These are phyloP conservation scores for Drosophila gaucha DNA, from an alignment of 2,888 invertebrate genomes.

Conservation along the genomic window DNA sequence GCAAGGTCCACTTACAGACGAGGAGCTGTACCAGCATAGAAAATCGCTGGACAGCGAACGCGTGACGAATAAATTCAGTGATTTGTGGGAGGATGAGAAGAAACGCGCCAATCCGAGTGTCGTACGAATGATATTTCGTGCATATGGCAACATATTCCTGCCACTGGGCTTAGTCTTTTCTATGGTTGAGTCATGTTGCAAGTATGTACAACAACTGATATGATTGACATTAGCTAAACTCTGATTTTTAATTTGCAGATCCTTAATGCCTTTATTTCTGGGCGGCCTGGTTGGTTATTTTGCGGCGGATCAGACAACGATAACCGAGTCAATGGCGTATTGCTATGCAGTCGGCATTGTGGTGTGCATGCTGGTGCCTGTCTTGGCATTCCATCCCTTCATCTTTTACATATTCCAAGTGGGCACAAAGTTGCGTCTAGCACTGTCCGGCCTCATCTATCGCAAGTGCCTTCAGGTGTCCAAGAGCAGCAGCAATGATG, in stretches of 20 bases:
- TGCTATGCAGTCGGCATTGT: slow-evolving; percentile 89
- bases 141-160: slow-evolving; percentile 84
- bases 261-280: slow-evolving; percentile 88
- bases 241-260: slow-evolving; percentile 83
- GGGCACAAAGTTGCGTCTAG: slow-evolving; percentile 89
- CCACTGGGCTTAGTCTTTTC: slow-evolving; percentile 79
- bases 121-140: slow-evolving; percentile 83
- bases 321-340: slow-evolving; percentile 87
- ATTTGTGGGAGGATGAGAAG: slow-evolving; percentile 84
- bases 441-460: slow-evolving; percentile 90
- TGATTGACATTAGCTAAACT: slow-evolving; percentile 2
- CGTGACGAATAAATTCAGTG: slow-evolving; percentile 85
- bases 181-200: slow-evolving; percentile 78
- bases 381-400: slow-evolving; percentile 89
- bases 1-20: slow-evolving; percentile 85
- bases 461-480: slow-evolving; percentile 89
- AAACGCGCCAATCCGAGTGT: slow-evolving; percentile 85
- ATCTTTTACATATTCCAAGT: slow-evolving; percentile 89
- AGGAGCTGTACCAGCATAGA: slow-evolving; percentile 86
- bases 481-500: slow-evolving; percentile 93
- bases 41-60: slow-evolving; percentile 85
- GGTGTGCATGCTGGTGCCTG: slow-evolving; percentile 86
- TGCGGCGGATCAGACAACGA: slow-evolving; percentile 85
- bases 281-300: slow-evolving; percentile 90
- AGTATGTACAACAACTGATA: slow-evolving; percentile 63